Evolutionary conservation across 2,888 invertebrate species (phyloP).

Genomic region (Caenorhabditis sulstoni): DNA sequence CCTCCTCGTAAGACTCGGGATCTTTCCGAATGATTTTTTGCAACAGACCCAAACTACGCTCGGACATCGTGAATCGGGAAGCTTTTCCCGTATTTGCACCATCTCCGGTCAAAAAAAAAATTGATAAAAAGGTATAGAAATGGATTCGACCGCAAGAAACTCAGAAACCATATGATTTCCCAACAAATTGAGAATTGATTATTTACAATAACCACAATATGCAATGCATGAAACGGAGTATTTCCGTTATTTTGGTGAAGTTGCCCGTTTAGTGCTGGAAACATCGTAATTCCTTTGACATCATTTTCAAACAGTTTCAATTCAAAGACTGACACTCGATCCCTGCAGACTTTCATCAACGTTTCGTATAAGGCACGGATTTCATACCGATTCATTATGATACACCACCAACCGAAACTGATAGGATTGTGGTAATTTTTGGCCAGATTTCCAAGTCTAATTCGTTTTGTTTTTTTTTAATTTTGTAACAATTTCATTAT

Average conservation of each 20-base stretch:
- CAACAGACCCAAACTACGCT: constrained; percentile 71
- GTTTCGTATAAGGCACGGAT: too few species aligned
- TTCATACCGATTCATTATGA: too few species aligned
- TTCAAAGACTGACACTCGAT: background rate
- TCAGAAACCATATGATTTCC: too few species aligned
- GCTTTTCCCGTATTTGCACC: constrained; percentile 52
- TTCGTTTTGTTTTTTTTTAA: too few species aligned
- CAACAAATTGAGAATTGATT: background rate
- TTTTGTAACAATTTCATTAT: too few species aligned
- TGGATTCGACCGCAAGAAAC: background rate
- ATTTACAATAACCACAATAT: background rate
- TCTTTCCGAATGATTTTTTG: constrained; percentile 78
- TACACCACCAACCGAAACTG: too few species aligned
- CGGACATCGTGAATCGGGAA: constrained; percentile 70
- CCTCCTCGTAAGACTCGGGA: constrained; percentile 78
- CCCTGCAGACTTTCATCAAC: background rate
- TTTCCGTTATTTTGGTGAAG: background rate
- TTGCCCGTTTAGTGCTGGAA: background rate
- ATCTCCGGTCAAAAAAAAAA: too few species aligned
- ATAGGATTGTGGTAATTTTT: too few species aligned
- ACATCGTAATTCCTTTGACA: background rate
- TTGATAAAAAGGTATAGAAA: too few species aligned
- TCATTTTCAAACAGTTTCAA: background rate
- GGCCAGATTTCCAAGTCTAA: too few species aligned
- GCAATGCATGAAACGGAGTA: too few species aligned